Evolutionary conservation across 2,888 invertebrate species (phyloP), one percentile per base, ranked within the genome.

Genomic region (Teleogryllus oceanicus): DNA sequence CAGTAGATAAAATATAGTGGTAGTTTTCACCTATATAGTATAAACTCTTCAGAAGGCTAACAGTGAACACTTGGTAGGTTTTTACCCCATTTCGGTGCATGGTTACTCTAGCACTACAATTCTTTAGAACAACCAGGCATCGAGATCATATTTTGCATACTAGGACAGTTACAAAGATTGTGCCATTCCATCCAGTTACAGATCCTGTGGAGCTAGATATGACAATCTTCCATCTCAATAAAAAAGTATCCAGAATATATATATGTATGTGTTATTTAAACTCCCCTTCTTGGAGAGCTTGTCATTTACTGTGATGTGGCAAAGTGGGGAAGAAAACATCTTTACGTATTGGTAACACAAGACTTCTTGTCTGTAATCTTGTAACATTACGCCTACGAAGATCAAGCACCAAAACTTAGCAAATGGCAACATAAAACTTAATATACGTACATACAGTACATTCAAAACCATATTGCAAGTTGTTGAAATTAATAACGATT

Each of bases 341-440:
- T 62, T 77, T 80, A 78, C 74, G 75, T 81, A 81, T 78, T 50
- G 78, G 24, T 78, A 81, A 74, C 77, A 79, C 62, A 77, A 62
- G 74, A 78, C 50, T 80, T 80, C 78, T 80, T 80, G 79, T 78
- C 76, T 49, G 76, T 79, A 24, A 20, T 78, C 74, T 79, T 80
- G 76, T 76, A 78, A 81, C n/a, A 80, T 78, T 80, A 80, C 79
- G 82, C 79, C 82, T 82, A 82, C 81, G 77, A 80, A 80, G 79
- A 80, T 80, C 79, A 82, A 82, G 82, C 82, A 82, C 82, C 82
- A 82, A 80, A 62, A 79, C 78, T 80, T 81, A 81, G 81, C 80
- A 77, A 62, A 82, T 82, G 82, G 80, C 82, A 82, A 82, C 80
- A 80, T 79, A 82, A 82, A 82, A 80, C 80, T 80, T 82, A 79